Percentiles rank a stretch among this genome's conserved stretches.
Conservation (phyloP, 2,888 invertebrate genomes). For the Synergus itoensis region DNA sequence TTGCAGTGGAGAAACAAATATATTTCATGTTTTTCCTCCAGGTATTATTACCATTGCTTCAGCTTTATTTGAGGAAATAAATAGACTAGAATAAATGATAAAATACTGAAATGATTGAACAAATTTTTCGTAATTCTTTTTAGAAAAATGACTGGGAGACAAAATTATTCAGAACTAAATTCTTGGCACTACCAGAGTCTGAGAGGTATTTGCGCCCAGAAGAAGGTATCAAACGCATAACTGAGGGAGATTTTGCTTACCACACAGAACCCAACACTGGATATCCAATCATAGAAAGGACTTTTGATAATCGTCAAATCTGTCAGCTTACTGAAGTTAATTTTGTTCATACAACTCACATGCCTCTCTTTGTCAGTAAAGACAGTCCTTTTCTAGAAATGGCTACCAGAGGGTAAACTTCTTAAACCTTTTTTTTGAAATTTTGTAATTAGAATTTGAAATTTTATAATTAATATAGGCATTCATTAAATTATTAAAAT, state of each 20-base stretch:
- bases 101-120: background rate
- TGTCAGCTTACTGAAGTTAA: conserved; percentile 71
- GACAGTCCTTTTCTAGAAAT: conserved; percentile 70
- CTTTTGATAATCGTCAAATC: conserved; percentile 67
- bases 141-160: conserved; percentile 67
- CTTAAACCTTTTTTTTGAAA: no score
- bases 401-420: conserved; percentile 66
- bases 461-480: no score
- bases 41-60: conserved; percentile 49
- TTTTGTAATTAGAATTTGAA: no score
- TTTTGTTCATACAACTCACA: conserved; percentile 56
- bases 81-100: background rate
- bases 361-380: conserved; percentile 56
- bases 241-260: conserved; percentile 68
- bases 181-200: conserved; percentile 65
- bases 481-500: no score
- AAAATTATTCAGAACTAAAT: conserved; percentile 56
- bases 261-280: conserved; percentile 69
- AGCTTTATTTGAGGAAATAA: conserved; percentile 35
- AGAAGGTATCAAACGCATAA: conserved; percentile 66
- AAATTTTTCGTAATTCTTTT: conserved; percentile 24
- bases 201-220: conserved; percentile 62
- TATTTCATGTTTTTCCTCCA: conserved; percentile 61
- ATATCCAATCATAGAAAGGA: conserved; percentile 67
- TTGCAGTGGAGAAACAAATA: conserved; percentile 66